Evolutionary conservation across 2,888 invertebrate species (phyloP).

Genomic region (Orchesella flavescens): DNA sequence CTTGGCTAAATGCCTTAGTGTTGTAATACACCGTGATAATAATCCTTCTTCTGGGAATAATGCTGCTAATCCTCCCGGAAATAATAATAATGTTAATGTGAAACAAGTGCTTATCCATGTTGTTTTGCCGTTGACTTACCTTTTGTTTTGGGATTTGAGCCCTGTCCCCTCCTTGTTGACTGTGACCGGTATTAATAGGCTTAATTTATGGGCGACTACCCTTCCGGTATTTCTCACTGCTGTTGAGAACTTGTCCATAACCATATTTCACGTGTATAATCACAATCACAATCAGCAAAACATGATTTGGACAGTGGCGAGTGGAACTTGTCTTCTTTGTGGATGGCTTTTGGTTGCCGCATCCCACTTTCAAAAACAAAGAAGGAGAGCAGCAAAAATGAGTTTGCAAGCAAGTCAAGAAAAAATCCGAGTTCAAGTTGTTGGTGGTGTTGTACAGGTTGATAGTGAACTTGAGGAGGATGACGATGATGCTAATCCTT

Average conservation of each 20-base stretch:
- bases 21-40: conserved; percentile 25
- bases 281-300: conserved; percentile 34
- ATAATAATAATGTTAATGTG: neutral
- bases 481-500: neutral
- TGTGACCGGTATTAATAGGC: conserved; percentile 11
- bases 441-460: conserved; percentile 11
- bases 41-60: neutral
- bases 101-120: conserved; percentile 41
- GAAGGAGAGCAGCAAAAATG: neutral
- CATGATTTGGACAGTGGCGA: conserved; percentile 58
- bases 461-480: conserved; percentile 38
- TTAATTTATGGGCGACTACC: conserved; percentile 60
- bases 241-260: conserved; percentile 67
- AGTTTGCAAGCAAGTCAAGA: conserved; percentile 3
- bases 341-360: conserved; percentile 56
- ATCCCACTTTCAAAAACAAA: conserved; percentile 38
- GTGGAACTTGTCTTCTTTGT: conserved; percentile 65
- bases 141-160: conserved; percentile 70
- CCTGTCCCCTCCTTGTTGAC: neutral
- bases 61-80: neutral
- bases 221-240: conserved; percentile 68
- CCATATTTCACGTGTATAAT: conserved; percentile 61
- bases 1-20: conserved; percentile 40
- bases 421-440: neutral
- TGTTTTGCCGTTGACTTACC: conserved; percentile 63